Conservation (phyloP, 64 coral and sea anemone species). For the Actinia equina region DNA sequence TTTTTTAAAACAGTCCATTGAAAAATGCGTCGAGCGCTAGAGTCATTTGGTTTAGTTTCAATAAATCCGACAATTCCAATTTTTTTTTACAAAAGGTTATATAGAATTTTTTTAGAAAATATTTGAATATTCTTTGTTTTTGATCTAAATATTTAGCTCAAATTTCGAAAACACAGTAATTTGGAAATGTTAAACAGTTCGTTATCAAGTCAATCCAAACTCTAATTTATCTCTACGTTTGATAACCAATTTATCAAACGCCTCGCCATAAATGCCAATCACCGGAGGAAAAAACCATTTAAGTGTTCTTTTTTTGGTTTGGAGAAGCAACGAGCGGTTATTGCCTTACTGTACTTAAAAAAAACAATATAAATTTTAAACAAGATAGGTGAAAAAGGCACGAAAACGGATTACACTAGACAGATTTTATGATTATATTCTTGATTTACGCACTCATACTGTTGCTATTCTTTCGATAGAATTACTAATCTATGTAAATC, state of each 20-base stretch:
- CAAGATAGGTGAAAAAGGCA: background rate
- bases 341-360: background rate
- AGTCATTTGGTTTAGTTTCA: no score
- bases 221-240: no score
- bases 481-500: no score
- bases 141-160: background rate
- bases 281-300: background rate
- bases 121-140: no score
- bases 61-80: no score
- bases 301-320: background rate
- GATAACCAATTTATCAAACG: background rate
- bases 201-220: background rate
- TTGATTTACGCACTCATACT: no score
- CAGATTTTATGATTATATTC: no score
- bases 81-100: no score
- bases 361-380: background rate
- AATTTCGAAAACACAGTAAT: background rate
- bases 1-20: no score
- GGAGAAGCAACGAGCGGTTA: background rate
- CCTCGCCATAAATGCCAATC: background rate
- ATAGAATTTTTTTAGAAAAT: no score
- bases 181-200: conserved; percentile 1
- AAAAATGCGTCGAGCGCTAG: no score
- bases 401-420: background rate
- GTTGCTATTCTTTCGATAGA: no score